Conservation (phyloP, 2,888 invertebrate species). For the Chrysopilus asiliformis region DNA sequence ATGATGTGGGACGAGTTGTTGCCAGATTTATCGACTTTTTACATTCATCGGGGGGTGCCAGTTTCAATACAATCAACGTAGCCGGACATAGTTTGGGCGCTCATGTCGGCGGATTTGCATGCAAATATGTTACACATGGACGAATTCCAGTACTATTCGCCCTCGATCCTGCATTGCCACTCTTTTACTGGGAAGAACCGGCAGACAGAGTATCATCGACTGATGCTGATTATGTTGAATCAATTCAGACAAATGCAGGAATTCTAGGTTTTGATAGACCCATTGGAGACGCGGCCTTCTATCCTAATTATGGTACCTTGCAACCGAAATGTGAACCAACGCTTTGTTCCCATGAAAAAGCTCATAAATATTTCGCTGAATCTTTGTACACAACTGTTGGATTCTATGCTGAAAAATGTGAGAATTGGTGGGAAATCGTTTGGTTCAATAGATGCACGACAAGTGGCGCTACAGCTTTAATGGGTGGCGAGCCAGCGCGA, state of each 20-base stretch:
- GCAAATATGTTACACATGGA: conserved; percentile 8
- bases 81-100: conserved; percentile 12
- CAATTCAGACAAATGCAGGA: conserved; percentile 29
- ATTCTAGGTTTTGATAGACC: conserved; percentile 21
- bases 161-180: conserved; percentile 20
- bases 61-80: conserved; percentile 5
- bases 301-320: conserved; percentile 39
- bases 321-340: conserved; percentile 35
- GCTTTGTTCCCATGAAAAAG: conserved; percentile 36
- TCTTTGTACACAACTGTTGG: conserved; percentile 23
- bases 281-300: conserved; percentile 31
- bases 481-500: conserved; percentile 23
- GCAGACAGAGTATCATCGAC: conserved; percentile 10
- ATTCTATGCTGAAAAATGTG: conserved; percentile 23
- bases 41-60: not conserved
- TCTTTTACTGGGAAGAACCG: conserved; percentile 4
- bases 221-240: conserved; percentile 31
- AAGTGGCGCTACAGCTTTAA: conserved; percentile 12
- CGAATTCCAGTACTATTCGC: conserved; percentile 11
- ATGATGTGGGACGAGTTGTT: no score
- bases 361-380: conserved; percentile 36
- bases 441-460: not conserved
- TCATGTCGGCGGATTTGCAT: conserved; percentile 10
- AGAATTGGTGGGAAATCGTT: conserved; percentile 23
- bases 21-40: conserved; percentile 8